Evolutionary conservation across 1,140 invertebrate genomes (phyloP), one percentile per base, ranked within the genome.

Genomic region (Mizuhopecten yessoensis): DNA sequence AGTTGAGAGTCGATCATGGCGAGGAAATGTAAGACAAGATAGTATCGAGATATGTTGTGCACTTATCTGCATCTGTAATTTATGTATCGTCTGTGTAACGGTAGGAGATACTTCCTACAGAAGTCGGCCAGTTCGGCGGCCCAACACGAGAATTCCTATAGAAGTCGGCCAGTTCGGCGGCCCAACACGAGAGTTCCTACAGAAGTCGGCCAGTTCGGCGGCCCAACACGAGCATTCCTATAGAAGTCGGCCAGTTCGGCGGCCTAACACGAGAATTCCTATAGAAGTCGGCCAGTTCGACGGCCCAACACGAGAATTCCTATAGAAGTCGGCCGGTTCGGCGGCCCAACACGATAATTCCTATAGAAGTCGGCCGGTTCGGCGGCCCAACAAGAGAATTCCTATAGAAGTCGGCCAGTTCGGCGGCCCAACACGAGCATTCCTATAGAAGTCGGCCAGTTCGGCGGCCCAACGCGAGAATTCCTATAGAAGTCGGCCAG

Each of bases 1-100:
- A 75, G 57, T 29, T 75, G 57, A 5, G 20, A 49, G 45, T 10
- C 45, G 57, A 29, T 75, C n/a, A n/a, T 75, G 57, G 57, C 17
- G 57, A 29, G 57, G 57, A 75, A 75, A 75, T 75, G 57, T 75
- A 75, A 29, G 57, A 75, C 57, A 75, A 75, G 57, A 75, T 75
- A 75, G 29, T 5, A 75, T n/a, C 9, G 9, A 7, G 57, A 75
- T 75, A 75, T 75, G 57, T 75, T 75, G n/a, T 75, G 29, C 9
- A 13, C 23, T 75, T 75, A 75, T 75, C 57, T 75, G 20, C 2
- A 45, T 1, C 20, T 75, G 57, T 75, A 9, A 29, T 75, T 45
- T 75, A 75, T 75, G 23, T n/a, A n/a, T 75, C 57, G 57, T 7
- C 57, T 75, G 57, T 75, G 57, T 75, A 75, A 29, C 57, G 23